phyloP scores from a whole-genome alignment of 2,797 vertebrate genomes.

The Mycteria americana region DNA sequence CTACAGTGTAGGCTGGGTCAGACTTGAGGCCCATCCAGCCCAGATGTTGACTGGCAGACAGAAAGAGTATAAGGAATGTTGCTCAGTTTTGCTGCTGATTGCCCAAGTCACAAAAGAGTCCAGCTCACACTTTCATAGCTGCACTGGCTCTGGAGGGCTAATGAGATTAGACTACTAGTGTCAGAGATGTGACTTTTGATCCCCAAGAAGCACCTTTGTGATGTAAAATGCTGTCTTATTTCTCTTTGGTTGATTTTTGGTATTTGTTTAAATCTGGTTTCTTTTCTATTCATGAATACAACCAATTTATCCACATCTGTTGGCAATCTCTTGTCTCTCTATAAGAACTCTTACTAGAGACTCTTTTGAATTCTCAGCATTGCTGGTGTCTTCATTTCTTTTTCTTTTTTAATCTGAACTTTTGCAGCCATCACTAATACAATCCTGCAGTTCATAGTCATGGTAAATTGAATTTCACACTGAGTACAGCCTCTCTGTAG shows the following conservation, averaged over 20 bases:
- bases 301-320: background rate
- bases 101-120: background rate
- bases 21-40: background rate
- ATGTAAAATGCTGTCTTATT: background rate
- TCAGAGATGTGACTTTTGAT: background rate
- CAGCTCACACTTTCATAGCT: background rate
- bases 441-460: background rate
- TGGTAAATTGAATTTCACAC: constrained; percentile 1
- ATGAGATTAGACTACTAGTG: background rate
- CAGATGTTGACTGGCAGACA: background rate
- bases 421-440: background rate
- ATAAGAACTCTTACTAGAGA: background rate
- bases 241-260: background rate
- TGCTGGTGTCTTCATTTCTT: background rate
- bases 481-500: background rate
- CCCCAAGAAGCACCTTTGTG: background rate
- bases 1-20: background rate
- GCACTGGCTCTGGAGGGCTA: background rate
- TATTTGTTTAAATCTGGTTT: background rate
- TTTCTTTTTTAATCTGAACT: background rate
- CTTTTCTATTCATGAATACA: background rate
- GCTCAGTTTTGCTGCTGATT: background rate
- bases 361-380: background rate
- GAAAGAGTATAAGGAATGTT: background rate
- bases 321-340: background rate